Evolutionary conservation across 2,113 vertebrate genomes (phyloP), one percentile per base, ranked within the genome.

Genomic region (Amia ocellicauda): DNA sequence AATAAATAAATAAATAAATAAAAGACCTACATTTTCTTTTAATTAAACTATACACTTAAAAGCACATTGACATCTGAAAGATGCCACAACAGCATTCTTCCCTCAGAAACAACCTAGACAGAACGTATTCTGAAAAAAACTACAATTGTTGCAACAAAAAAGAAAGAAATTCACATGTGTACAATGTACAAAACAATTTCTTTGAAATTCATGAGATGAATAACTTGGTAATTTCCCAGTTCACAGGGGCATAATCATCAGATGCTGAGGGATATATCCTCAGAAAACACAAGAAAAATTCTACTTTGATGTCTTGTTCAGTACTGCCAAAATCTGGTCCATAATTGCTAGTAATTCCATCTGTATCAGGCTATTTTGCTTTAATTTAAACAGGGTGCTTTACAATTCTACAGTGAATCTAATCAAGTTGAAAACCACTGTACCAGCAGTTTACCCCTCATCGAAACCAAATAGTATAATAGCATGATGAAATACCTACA

Each of bases 401-500:
- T 75, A 57, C 68, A 81, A 77, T 78, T 78, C 78, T 81, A 82
- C 79, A 73, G 71, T 62, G 74, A 74, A 78, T 70, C 79, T 76
- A 83, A 82, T 79, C 71, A 77, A 31, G 50, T 78, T 73, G 78
- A 85, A 85, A 82, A 84, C 77, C 78, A 69, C 81, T 83, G 76
- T 80, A 83, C 72, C 79, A 74, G 83, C 84, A 81, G 78, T 85
- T 80, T 85, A 74, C 68, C 73, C 61, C 74, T 41, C 9, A 14
- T 72, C 74, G 83, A 80, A 85, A 84, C 83, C 71, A 71, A 80
- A 86, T 83, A 78, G 72, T 52, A 75, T 72, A 80, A 88, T 79
- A 84, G 70, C 70, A 78, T 84, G 81, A 85, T 79, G 5, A 36
- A 36, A 36, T 36, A 36, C 31, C 11, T 36, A 5, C 5, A 36